Percentiles rank a stretch among this genome's conserved stretches.
Evolutionary conservation across 2,888 invertebrate species (phyloP).

Genomic region (Xestoiulus laeticollis): DNA sequence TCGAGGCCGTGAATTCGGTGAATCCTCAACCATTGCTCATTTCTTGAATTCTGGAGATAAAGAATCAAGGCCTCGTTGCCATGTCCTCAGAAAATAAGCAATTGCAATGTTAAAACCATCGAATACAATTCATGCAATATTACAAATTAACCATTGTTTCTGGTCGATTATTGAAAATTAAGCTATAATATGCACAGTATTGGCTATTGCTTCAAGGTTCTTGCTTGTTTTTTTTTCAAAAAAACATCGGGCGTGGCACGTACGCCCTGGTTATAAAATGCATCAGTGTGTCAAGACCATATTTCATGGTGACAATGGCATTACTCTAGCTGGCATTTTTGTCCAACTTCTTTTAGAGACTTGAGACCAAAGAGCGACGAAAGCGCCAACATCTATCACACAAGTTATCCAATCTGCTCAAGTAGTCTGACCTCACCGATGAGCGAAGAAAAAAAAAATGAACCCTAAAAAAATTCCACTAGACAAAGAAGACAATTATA

Average conservation of each 20-base stretch:
- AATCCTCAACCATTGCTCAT: too few relatives aligned
- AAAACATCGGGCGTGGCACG: neutral
- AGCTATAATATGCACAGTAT: neutral
- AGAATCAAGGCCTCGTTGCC: too few relatives aligned
- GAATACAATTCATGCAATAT: neutral
- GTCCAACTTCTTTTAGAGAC: neutral
- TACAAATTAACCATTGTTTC: neutral
- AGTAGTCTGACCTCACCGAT: too few relatives aligned
- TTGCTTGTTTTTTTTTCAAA: neutral
- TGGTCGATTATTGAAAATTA: neutral
- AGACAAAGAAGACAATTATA: too few relatives aligned
- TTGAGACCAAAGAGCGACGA: neutral
- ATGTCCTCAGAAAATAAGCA: too few relatives aligned
- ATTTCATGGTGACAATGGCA: neutral
- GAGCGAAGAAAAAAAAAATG: too few relatives aligned
- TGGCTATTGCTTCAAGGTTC: neutral
- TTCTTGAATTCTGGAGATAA: too few relatives aligned
- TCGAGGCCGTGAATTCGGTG: too few relatives aligned
- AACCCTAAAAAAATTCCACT: too few relatives aligned
- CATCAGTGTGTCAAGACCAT: neutral
- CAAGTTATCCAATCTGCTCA: too few relatives aligned
- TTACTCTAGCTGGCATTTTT: neutral
- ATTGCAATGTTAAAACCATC: neutral
- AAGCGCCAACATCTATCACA: too few relatives aligned
- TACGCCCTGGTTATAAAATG: neutral